Evolutionary conservation across 2,113 vertebrate species (phyloP).

Genomic region (Cygnus buccinator): DNA sequence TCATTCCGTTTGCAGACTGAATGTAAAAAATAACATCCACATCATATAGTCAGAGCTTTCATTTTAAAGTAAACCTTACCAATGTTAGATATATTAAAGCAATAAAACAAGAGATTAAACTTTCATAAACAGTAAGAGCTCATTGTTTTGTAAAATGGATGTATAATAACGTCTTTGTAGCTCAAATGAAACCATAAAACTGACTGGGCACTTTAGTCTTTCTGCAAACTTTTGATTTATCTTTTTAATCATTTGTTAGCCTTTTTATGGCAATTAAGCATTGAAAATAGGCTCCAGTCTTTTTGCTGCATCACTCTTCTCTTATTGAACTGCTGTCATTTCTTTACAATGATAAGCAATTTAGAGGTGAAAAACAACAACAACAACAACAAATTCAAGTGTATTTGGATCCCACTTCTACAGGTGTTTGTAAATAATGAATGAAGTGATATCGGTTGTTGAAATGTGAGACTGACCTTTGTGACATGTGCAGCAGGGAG

Average conservation of each 20-base stretch:
- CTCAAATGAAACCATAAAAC: constrained; percentile 81
- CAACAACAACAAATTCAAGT: constrained; percentile 61
- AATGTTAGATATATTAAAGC: constrained; percentile 83
- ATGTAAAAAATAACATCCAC: constrained; percentile 72
- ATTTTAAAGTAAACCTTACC: constrained; percentile 81
- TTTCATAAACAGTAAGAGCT: constrained; percentile 86
- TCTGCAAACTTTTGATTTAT: constrained; percentile 84
- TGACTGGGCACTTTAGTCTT: constrained; percentile 69
- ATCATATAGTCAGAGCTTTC: constrained; percentile 76
- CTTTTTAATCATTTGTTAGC: constrained; percentile 79
- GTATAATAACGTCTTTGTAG: constrained; percentile 82
- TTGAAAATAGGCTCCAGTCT: constrained; percentile 59
- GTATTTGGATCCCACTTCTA: constrained; percentile 62
- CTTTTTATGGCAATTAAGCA: constrained; percentile 75
- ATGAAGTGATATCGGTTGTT: constrained; percentile 40
- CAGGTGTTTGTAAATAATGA: constrained; percentile 69
- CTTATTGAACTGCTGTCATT: constrained; percentile 74
- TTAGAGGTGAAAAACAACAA: constrained; percentile 70
- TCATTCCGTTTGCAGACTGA: constrained; percentile 70
- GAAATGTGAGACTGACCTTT: constrained; percentile 32
- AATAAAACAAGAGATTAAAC: constrained; percentile 86
- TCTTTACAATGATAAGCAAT: constrained; percentile 75
- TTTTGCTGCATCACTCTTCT: constrained; percentile 58
- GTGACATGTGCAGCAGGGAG: background rate
- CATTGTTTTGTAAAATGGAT: constrained; percentile 92